Base-by-base conservation (phyloP, 2,797 vertebrate genomes). In the Staurois parvus region DNA sequence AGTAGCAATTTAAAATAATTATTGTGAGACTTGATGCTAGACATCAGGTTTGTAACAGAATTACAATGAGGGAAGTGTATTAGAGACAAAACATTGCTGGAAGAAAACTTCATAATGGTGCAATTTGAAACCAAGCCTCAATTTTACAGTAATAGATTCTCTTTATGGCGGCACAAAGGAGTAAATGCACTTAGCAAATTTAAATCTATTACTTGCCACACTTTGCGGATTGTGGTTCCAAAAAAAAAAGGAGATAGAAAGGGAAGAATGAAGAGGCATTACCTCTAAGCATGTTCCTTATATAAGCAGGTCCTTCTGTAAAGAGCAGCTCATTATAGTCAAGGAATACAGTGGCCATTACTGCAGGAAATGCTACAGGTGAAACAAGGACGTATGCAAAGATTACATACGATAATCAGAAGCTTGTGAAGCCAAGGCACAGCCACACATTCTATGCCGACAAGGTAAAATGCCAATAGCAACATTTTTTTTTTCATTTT, bases 1-100 rank as follows among this genome's bases (percentile, higher is more conserved):
- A 94, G 92, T 96, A 96, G 96, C 96, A 97, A 97, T 98, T 97
- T 97, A 96, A 97, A 97, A 97, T 97, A 97, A 97, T 98, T 97
- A 97, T 96, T 97, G 95, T 96, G 96, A 97, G 96, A 97, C 95
- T 96, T 95, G 96, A 97, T 96, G 95, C 94, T 96, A 95, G 95
- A 97, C 95, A 94, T 96, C 95, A 96, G 95, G 93, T 95, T 94
- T 95, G 94, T 94, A 94, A 94, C 94, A 96, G 96, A 95, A 97
- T 97, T 95, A 94, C 95, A 97, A 97, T 97, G 95, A 96, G 94
- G 91, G 92, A 94, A 94, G 93, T 93, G 93, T 95, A 95, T 95
- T 93, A 94, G 93, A 95, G 94, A 95, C 94, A 95, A 95, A 95
- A 95, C 94, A 95, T 94, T 94, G 93, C 94, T 95, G 92, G 91